These are phyloP conservation scores for Hyperopisus bebe DNA, from an alignment of 2,113 vertebrate genomes.

Conservation along the genomic window DNA sequence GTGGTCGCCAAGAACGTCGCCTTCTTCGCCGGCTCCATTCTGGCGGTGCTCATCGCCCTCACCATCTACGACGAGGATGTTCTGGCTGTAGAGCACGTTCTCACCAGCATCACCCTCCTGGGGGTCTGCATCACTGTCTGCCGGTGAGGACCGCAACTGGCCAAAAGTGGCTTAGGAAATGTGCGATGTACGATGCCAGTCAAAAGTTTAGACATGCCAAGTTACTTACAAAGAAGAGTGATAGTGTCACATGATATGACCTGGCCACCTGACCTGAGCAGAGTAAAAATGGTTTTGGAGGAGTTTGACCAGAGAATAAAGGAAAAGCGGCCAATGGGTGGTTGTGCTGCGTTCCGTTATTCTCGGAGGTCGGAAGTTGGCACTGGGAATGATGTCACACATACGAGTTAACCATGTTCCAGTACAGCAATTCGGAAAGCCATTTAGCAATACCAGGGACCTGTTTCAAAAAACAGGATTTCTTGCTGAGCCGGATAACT, in stretches of 20 bases:
- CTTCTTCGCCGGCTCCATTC: constrained; percentile 92
- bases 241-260: background rate
- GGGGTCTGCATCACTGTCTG: constrained; percentile 90
- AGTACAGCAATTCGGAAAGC: too few species aligned
- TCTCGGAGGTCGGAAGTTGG: too few species aligned
- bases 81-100: constrained; percentile 87
- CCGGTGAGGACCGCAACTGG: constrained; percentile 63
- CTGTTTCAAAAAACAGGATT: too few species aligned
- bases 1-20: constrained; percentile 93
- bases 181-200: background rate
- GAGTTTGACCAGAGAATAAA: background rate
- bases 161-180: background rate
- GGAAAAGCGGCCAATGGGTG: background rate
- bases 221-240: background rate
- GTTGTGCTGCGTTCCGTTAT: too few species aligned
- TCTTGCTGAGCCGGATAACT: too few species aligned
- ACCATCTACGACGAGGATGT: constrained; percentile 97
- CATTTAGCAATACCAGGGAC: too few species aligned
- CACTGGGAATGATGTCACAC: too few species aligned
- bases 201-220: background rate
- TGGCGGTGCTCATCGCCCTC: constrained; percentile 91
- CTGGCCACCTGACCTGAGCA: background rate
- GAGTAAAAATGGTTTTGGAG: background rate
- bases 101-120: constrained; percentile 88
- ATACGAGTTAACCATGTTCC: too few species aligned